Base-by-base conservation (phyloP, 2,113 vertebrate genomes). In the Himantopus leucocephalus region DNA sequence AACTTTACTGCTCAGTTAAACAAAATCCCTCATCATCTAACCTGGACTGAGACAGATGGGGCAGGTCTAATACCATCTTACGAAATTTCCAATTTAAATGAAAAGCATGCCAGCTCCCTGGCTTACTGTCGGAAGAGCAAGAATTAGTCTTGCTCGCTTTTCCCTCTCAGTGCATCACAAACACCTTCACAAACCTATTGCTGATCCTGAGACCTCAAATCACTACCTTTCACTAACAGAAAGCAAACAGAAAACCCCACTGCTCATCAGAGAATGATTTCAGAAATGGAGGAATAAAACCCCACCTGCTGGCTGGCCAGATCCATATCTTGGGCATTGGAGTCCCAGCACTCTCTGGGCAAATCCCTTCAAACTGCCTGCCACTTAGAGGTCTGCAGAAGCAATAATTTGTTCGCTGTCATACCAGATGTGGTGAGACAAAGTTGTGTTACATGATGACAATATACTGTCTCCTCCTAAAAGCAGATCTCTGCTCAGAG, bases 261-360 rank as follows among this genome's bases (percentile, higher is more conserved):
- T 52, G 39, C 48, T 45, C 8, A 5, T 22, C 80, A 70, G 3
- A 48, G 34, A 9, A 60, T 0, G 0, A n/a, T 18, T 59, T 50
- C n/a, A 68, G 60, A 75, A 60, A 53, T 0, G 2, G 22, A 72
- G 39, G 55, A 89, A 47, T 26, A 37, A 50, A 43, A 3, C 16
- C 14, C 13, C 27, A 34, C 9, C 6, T 5, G 41, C 34, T 0
- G 1, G 17, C n/a, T 32, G 59, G 26, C 8, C 62, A 32, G 16
- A 58, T 34, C 60, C 1, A 1, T 3, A 12, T 23, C 66, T 53
- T 7, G 1, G 21, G 43, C 18, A 6, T 0, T 1, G 0, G 22
- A 30, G 18, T 5, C 35, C 52, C 63, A 56, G 2, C 15, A 3
- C 30, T 9, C 45, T 14, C 35, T 0, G 3, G 50, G 39, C 34